Percentiles rank a stretch among this genome's conserved stretches.
Conservation (phyloP, 2,113 vertebrate species). For the Cyprinodon brontotheroides region DNA sequence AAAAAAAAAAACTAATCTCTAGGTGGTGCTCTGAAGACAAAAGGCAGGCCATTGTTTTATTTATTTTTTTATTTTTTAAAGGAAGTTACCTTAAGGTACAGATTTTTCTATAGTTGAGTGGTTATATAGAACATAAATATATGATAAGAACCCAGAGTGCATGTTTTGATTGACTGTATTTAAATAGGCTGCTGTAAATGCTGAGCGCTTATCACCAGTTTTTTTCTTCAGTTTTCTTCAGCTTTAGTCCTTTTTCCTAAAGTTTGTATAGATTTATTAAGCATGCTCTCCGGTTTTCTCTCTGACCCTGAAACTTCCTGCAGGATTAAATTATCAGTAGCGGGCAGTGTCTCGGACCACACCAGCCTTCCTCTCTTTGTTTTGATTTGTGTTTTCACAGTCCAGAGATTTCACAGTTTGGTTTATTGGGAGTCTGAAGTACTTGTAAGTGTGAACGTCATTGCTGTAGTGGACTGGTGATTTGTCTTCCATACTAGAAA, state of each 20-base stretch:
- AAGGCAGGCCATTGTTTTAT: neutral
- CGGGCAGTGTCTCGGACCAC: neutral
- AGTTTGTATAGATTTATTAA: too few relatives aligned
- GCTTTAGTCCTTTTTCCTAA: too few relatives aligned
- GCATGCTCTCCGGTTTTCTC: neutral
- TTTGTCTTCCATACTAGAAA: constrained; percentile 9
- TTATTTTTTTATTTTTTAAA: too few relatives aligned
- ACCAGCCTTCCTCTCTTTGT: neutral
- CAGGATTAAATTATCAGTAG: neutral
- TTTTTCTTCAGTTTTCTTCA: neutral
- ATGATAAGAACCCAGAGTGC: too few relatives aligned
- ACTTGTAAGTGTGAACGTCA: neutral
- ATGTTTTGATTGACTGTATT: neutral
- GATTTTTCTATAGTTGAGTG: neutral
- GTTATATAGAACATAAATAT: too few relatives aligned
- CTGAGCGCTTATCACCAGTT: neutral
- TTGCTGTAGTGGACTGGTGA: neutral
- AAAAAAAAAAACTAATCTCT: neutral
- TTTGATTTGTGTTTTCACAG: constrained; percentile 1
- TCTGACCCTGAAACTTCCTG: neutral
- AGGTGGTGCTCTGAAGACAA: neutral
- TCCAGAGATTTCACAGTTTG: neutral
- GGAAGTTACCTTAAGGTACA: too few relatives aligned
- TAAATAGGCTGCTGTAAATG: neutral
- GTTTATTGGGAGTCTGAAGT: neutral